Base-by-base conservation (phyloP, 2,888 invertebrate species). In the Melanargia galathea region DNA sequence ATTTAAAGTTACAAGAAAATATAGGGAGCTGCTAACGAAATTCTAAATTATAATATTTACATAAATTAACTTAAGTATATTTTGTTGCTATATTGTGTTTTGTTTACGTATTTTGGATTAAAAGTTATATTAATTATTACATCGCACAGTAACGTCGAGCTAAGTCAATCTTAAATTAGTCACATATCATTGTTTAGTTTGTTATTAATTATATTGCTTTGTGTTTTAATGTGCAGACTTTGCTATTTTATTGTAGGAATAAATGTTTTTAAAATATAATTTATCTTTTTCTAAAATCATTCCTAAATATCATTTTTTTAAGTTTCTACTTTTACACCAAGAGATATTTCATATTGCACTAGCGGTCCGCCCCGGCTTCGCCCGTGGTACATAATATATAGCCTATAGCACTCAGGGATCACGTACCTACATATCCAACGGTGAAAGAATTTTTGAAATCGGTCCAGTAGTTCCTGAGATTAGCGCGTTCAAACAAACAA, bases 141-240 rank as follows among this genome's bases (percentile, higher is more conserved):
- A 58, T 77, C 75, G 79, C 81, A 81, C 82, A 82, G 80, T 83
- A 79, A 80, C 80, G 61, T 78, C 73, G 71, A 78, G 77, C 85
- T 86, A 84, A 89, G 89, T 89, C 89, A 87, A 81, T 77, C 76
- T 81, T 79, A 80, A 81, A 77, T 80, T 83, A 85, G 86, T 88
- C 86, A 88, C 87, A 88, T 88, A 89, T 89, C 89, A 87, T 82
- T 57, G 81, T 87, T 84, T 86, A 84, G 84, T 87, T 86, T 87
- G 87, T 88, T 90, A 86, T 83, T 83, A 82, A 86, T 86, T 79
- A 79, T 86, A 84, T 85, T 83, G 89, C 88, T 88, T 89, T 84
- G 86, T 88, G 86, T 88, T 89, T 79, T n/a, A n/a, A 82, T 83
- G 80, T n/a, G n/a, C 81, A 82, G 78, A 83, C 83, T 83, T 86